A percentile compares a stretch with the other conserved stretches of the same genome.
These are phyloP conservation scores for Pelvicachromis taeniatus DNA, from an alignment of 2,113 vertebrate species.

Conservation along the genomic window DNA sequence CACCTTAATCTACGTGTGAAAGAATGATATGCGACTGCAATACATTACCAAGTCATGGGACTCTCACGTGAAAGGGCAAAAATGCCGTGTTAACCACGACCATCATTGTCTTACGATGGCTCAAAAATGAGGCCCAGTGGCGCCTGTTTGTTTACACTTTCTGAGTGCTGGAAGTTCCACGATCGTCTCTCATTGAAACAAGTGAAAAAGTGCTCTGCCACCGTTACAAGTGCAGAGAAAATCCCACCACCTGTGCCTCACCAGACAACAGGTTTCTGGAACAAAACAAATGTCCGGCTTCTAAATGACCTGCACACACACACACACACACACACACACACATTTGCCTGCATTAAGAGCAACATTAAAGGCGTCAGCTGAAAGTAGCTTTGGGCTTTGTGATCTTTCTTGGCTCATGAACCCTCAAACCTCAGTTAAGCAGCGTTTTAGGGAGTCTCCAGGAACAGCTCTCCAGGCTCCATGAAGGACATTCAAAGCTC, in stretches of 20 bases:
- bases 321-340: too few species aligned
- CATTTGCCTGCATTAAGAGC: background rate
- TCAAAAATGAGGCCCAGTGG: background rate
- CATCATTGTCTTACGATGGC: background rate
- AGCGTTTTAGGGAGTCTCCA: background rate
- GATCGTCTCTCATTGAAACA: background rate
- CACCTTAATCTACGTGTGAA: background rate
- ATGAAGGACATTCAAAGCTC: background rate
- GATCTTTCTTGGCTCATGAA: background rate
- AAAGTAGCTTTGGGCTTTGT: background rate
- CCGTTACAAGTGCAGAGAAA: background rate
- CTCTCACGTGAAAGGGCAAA: background rate
- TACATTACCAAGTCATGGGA: background rate
- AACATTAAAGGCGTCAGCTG: background rate
- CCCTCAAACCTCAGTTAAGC: background rate
- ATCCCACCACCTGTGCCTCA: background rate
- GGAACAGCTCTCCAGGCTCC: background rate
- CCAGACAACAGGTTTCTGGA: background rate
- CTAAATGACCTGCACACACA: too few species aligned
- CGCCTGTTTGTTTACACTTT: background rate
- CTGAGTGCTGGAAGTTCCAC: background rate
- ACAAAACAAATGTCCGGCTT: background rate
- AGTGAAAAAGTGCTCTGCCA: background rate
- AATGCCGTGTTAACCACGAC: rapidly evolving
- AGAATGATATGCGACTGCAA: background rate